Evolutionary conservation across 35 echinoderm and acorn worm genomes (phyloP), one percentile per base, ranked within the genome.

Genomic region (Holothuria glaberrima): DNA sequence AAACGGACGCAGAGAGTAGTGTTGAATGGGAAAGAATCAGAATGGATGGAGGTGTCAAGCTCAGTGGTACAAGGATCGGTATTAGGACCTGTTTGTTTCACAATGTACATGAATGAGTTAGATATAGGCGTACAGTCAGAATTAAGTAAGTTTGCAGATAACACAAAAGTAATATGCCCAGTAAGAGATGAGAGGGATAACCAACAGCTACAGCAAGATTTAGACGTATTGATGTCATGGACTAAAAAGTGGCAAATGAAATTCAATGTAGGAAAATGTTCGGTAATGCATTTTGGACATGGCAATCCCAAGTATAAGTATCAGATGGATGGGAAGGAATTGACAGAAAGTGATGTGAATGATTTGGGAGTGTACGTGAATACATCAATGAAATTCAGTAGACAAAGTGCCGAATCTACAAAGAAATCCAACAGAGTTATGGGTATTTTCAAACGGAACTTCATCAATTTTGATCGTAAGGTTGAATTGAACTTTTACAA

Each of bases 21-120:
- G 36, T 41, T 41, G 36, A 70, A 33, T 70, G 67, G 67, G 25
- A 27, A 25, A 27, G 26, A 70, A 22, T 70, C 22, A 22, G 26
- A 28, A 70, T 70, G 67, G 30, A 70, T 28, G 67, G 67, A 25
- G 19, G 67, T 70, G 19, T 30, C 67, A 22, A 22, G 5, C 67
- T 29, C 67, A 28, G 67, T 28, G 28, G 67, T 70, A 70, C 67
- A 70, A 27, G 67, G 67, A 14, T 70, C 67, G 33, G 21, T 70
- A 70, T 41, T 4, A 41, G 36, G 36, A 41, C 36, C 36, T 41
- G 36, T 41, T 22, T 70, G 67, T 70, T 70, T 14, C 5, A 70
- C 67, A 70, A 70, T 70, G 67, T 70, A 70, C 25, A 70, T 70
- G 67, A 70, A 70, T 27, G 67, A 70, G 12, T 25, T 70, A 27